Evolutionary conservation across 1,140 invertebrate genomes (phyloP).

Genomic region (Zophobas atratus): DNA sequence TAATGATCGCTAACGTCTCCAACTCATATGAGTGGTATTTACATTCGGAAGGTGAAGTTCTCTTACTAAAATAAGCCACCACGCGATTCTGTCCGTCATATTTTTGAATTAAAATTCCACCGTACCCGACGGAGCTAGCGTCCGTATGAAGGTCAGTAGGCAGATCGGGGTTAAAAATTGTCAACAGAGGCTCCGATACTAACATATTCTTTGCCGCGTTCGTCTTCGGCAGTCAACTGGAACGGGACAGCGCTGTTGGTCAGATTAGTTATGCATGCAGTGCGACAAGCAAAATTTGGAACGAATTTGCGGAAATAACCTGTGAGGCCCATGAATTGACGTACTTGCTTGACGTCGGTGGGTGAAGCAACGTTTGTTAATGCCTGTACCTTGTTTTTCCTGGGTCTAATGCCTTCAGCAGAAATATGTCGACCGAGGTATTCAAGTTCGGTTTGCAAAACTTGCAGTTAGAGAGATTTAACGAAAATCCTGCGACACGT

Average conservation of each 20-base stretch:
- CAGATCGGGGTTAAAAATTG: conserved; percentile 9
- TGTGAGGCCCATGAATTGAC: conserved; percentile 63
- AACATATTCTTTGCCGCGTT: neutral
- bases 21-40: conserved; percentile 51
- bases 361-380: conserved; percentile 59
- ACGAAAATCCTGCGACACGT: conserved; percentile 30
- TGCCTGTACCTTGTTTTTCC: conserved; percentile 55
- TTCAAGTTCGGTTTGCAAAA: conserved; percentile 54
- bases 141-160: conserved; percentile 14
- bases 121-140: conserved; percentile 6
- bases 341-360: conserved; percentile 57
- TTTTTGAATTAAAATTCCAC: conserved; percentile 4
- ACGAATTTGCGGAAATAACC: conserved; percentile 65
- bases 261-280: conserved; percentile 53
- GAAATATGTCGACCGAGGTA: conserved; percentile 50
- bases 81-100: neutral
- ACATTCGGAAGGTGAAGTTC: conserved; percentile 63
- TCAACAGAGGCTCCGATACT: neutral
- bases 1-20: conserved; percentile 56
- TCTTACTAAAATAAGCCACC: conserved; percentile 32
- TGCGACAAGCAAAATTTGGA: conserved; percentile 47
- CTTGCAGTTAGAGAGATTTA: conserved; percentile 48
- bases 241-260: conserved; percentile 52
- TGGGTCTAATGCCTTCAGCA: conserved; percentile 32
- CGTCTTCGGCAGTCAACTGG: conserved; percentile 39